phyloP scores from a whole-genome alignment of 2,888 invertebrate genomes.

The Caradrina kadenii region DNA sequence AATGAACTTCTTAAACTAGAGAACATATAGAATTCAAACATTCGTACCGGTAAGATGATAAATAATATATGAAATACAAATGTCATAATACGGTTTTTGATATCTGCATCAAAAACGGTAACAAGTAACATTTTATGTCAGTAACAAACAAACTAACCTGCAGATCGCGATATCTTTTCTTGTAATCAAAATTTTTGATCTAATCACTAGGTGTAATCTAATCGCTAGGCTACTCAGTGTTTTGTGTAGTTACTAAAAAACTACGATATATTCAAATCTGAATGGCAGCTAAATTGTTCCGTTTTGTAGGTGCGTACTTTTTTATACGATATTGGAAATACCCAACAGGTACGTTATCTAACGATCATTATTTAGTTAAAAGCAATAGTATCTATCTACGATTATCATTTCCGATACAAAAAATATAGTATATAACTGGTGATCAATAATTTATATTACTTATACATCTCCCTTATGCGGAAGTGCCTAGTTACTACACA shows the following conservation, averaged over 20 bases:
- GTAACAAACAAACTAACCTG: neutral
- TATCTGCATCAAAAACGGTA: neutral
- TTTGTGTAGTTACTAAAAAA: too few species aligned
- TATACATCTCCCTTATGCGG: too few species aligned
- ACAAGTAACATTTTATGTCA: neutral
- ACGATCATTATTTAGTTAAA: conserved; percentile 20
- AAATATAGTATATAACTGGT: neutral
- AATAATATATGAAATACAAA: neutral
- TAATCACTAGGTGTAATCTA: too few species aligned
- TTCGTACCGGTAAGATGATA: too few species aligned
- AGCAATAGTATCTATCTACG: conserved; percentile 4
- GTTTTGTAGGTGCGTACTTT: neutral
- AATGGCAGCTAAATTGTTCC: too few species aligned
- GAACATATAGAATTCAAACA: neutral
- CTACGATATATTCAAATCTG: too few species aligned
- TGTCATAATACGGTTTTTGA: neutral
- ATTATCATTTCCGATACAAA: conserved; percentile 21
- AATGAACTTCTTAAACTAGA: too few species aligned
- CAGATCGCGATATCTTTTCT: neutral
- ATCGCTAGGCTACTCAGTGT: too few species aligned
- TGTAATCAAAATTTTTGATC: neutral
- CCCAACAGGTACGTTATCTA: neutral
- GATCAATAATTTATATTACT: neutral
- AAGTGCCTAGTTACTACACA: too few species aligned
- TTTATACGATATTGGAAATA: conserved; percentile 15